Percentiles rank a stretch among this genome's conserved stretches.
Conservation (phyloP, 2,888 invertebrate species). For the Tenthredo distinguenda region DNA sequence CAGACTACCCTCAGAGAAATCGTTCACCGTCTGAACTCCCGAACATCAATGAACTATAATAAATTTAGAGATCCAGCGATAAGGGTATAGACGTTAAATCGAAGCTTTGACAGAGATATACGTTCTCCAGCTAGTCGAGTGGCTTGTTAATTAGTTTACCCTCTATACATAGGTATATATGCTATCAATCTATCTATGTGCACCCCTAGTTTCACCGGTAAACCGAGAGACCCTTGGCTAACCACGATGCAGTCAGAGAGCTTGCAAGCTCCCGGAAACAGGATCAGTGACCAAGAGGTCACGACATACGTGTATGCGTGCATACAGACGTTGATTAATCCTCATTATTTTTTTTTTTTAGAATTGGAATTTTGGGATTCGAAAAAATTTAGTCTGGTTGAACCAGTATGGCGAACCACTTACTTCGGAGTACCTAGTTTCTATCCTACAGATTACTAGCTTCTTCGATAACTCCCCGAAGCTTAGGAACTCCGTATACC, state of each 20-base stretch:
- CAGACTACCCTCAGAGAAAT: background rate
- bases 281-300: background rate
- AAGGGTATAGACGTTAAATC: background rate
- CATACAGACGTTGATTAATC: background rate
- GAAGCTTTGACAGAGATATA: slow-evolving; percentile 19
- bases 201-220: background rate
- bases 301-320: background rate
- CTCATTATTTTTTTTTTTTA: background rate
- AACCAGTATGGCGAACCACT: background rate
- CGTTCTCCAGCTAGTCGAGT: slow-evolving; percentile 25
- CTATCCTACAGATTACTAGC: background rate
- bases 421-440: background rate
- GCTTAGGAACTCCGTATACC: background rate
- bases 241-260: background rate
- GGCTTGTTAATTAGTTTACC: slow-evolving; percentile 43
- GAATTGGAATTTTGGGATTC: background rate
- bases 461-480: slow-evolving; percentile 14
- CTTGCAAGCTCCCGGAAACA: background rate
- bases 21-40: background rate
- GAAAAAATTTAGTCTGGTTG: background rate
- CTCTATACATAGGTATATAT: background rate
- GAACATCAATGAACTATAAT: background rate
- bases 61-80: background rate
- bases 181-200: too few species aligned
- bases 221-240: background rate